These are phyloP conservation scores for Orchestia grillus DNA, from an alignment of 1,140 invertebrate species.

Conservation along the genomic window DNA sequence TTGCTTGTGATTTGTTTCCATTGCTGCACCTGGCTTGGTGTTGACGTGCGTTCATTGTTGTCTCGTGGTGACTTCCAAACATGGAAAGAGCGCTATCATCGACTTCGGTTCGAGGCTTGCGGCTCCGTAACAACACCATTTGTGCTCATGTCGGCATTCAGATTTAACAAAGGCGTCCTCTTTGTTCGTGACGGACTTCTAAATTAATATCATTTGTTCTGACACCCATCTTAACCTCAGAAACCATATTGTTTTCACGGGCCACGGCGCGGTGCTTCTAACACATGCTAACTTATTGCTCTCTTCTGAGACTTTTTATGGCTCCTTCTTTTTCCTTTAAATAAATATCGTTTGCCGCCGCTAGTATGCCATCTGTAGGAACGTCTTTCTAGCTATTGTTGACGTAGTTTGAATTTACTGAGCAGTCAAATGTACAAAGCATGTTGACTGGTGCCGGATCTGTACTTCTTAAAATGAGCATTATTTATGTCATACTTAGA, in stretches of 20 bases:
- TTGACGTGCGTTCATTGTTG: not conserved
- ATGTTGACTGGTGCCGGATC: not conserved
- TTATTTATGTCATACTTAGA: constrained; percentile 4
- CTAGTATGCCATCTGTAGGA: too few species aligned
- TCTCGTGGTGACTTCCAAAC: not conserved
- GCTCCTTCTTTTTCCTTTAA: too few species aligned
- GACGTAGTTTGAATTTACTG: too few species aligned
- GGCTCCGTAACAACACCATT: too few species aligned
- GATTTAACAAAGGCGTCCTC: too few species aligned
- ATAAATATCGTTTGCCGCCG: too few species aligned
- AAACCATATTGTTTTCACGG: not conserved
- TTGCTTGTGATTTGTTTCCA: not conserved
- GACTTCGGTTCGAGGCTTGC: not conserved
- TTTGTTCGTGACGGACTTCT: too few species aligned
- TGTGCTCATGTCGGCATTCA: too few species aligned
- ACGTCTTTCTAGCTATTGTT: too few species aligned
- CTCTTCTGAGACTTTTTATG: too few species aligned
- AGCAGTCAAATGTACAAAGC: not conserved
- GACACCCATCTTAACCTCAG: not conserved
- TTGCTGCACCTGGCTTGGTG: not conserved
- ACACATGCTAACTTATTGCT: too few species aligned
- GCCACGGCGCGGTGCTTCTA: too few species aligned
- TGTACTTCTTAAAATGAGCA: not conserved
- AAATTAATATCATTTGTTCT: not conserved
- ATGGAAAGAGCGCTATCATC: not conserved